Percentiles rank a stretch among this genome's conserved stretches.
phyloP scores from a whole-genome alignment of 1,140 invertebrate genomes.

The Brachionus rotundiformis region DNA sequence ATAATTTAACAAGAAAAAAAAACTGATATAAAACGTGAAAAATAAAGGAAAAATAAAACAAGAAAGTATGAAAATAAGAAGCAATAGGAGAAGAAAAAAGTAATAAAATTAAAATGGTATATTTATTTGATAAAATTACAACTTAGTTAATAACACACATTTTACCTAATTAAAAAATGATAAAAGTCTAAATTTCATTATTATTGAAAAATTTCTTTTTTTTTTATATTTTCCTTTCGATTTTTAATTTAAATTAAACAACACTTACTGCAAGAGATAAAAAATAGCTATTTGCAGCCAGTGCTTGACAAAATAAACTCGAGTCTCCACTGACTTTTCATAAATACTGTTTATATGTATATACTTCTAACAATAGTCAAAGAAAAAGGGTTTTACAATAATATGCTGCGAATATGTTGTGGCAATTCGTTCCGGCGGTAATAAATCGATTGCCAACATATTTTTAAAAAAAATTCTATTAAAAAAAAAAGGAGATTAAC shows the following conservation, averaged over 20 bases:
- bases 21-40: not conserved
- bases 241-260: not conserved
- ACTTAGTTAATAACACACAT: not conserved
- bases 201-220: constrained; percentile 3
- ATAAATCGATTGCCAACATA: not conserved
- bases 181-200: constrained; percentile 11
- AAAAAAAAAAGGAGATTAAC: constrained; percentile 22
- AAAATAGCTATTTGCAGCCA: not conserved
- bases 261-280: constrained; percentile 4
- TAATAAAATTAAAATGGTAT: constrained; percentile 12
- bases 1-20: constrained; percentile 39
- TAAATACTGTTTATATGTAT: not conserved
- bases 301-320: not conserved
- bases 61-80: not conserved
- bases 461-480: not conserved
- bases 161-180: constrained; percentile 15
- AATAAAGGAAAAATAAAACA: constrained; percentile 23
- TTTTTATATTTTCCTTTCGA: not conserved
- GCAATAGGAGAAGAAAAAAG: not conserved
- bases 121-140: constrained; percentile 26
- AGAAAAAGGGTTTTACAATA: constrained; percentile 26
- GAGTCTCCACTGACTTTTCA: not conserved
- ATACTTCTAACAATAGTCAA: not conserved
- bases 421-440: not conserved
- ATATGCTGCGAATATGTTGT: constrained; percentile 20